Percentiles rank a stretch among this genome's conserved stretches.
These are phyloP conservation scores for Drosophila erecta DNA, from an alignment of 1,140 invertebrate genomes.

Conservation along the genomic window DNA sequence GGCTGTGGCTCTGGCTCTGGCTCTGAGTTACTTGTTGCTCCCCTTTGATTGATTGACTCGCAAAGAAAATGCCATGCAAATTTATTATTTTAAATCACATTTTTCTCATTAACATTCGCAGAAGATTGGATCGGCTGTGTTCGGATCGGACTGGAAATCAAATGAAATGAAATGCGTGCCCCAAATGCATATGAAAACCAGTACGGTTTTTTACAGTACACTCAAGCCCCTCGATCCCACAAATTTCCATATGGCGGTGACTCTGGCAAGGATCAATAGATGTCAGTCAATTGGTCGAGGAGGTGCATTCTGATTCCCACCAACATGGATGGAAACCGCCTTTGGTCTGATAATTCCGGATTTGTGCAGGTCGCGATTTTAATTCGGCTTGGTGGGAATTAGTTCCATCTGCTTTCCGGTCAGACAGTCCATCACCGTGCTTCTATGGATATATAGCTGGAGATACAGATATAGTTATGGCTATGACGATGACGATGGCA, in stretches of 20 bases:
- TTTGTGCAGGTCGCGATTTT: constrained; percentile 21
- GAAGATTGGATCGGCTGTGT: constrained; percentile 37
- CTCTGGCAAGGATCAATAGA: constrained; percentile 28
- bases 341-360: constrained; percentile 36
- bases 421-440: constrained; percentile 11
- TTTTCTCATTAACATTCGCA: constrained; percentile 71
- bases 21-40: constrained; percentile 35
- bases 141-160: constrained; percentile 38
- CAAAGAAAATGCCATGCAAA: constrained; percentile 68
- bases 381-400: constrained; percentile 1
- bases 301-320: not conserved
- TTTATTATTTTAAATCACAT: constrained; percentile 77
- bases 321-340: constrained; percentile 1
- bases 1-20: not conserved
- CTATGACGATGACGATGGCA: constrained; percentile 13
- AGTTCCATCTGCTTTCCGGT: constrained; percentile 22
- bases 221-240: constrained; percentile 17
- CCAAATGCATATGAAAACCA: constrained; percentile 45
- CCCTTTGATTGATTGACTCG: constrained; percentile 69
- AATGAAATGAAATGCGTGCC: constrained; percentile 57
- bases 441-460: not conserved
- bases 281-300: constrained; percentile 9
- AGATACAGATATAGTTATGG: not conserved
- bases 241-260: constrained; percentile 31
- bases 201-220: constrained; percentile 44